A percentile compares a stretch with the other conserved stretches of the same genome.
These are phyloP conservation scores for Archocentrus centrarchus DNA, from an alignment of 2,113 vertebrate genomes.

Conservation along the genomic window DNA sequence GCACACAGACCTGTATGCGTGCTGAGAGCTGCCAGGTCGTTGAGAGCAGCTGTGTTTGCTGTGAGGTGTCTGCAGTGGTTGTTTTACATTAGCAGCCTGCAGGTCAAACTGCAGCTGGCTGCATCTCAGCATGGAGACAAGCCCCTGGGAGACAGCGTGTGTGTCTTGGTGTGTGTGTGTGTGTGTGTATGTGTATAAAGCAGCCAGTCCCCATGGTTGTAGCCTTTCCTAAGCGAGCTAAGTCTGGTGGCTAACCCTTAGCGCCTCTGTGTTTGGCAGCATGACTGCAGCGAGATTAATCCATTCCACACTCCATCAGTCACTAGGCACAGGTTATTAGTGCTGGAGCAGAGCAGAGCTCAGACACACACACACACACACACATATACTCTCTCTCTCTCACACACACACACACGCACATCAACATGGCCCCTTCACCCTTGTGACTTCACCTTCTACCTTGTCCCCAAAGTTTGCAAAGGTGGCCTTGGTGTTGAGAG, in stretches of 20 bases:
- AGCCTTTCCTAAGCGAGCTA: constrained; percentile 73
- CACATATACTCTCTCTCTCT: too few species aligned
- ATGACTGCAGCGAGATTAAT: constrained; percentile 75
- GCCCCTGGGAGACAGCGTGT: constrained; percentile 35
- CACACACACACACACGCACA: constrained; percentile 14
- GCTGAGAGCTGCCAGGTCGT: constrained; percentile 22
- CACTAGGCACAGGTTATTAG: constrained; percentile 77
- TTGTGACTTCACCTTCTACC: constrained; percentile 63
- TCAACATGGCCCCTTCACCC: constrained; percentile 58
- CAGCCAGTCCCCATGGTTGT: constrained; percentile 56
- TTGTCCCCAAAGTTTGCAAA: constrained; percentile 73
- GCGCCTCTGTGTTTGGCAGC: constrained; percentile 67
- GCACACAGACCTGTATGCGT: constrained; percentile 21
- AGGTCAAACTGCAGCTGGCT: constrained; percentile 75
- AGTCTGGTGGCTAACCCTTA: constrained; percentile 72
- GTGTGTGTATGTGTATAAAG: constrained; percentile 14
- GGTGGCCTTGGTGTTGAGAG: constrained; percentile 80
- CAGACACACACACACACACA: constrained; percentile 17
- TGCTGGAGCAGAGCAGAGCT: constrained; percentile 37
- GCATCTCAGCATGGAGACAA: constrained; percentile 34
- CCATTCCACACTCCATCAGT: constrained; percentile 77
- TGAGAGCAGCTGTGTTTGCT: constrained; percentile 68
- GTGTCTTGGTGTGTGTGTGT: neutral
- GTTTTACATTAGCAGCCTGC: constrained; percentile 62
- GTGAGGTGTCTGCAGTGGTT: constrained; percentile 55